A percentile compares a stretch with the other conserved stretches of the same genome.
Evolutionary conservation across 2,113 vertebrate species (phyloP).

Genomic region (Colaptes auratus): DNA sequence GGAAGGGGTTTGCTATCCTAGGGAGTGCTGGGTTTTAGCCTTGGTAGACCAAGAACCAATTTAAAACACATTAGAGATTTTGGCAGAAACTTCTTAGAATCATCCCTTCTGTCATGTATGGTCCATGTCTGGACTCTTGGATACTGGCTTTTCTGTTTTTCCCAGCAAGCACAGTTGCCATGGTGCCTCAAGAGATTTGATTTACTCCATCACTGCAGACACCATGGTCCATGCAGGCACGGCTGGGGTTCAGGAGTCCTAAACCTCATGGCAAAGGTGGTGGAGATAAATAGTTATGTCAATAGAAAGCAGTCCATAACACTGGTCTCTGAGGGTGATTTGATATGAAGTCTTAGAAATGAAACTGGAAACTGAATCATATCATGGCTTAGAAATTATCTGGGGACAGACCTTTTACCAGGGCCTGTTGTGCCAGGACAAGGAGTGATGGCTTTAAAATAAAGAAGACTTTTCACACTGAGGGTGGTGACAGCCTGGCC

Average conservation of each 20-base stretch:
- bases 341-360: not conserved
- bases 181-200: not conserved
- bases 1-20: not conserved
- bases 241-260: not conserved
- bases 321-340: not conserved
- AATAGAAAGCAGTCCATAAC: not conserved
- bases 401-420: not conserved
- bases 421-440: not conserved
- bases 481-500: not conserved
- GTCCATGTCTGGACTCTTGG: not conserved
- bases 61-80: not conserved
- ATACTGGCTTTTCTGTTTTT: not conserved
- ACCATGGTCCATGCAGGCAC: fast-evolving
- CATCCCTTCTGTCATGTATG: not conserved
- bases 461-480: not conserved
- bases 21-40: not conserved
- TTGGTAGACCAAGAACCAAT: not conserved
- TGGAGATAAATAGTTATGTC: not conserved
- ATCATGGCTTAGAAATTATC: not conserved
- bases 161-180: not conserved
- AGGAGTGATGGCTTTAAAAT: not conserved
- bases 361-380: not conserved
- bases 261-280: not conserved
- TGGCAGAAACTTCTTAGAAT: not conserved
- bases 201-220: not conserved